Evolutionary conservation across 2,797 vertebrate species (phyloP), one percentile per base, ranked within the genome.

Genomic region (Fistularia tabacaria): DNA sequence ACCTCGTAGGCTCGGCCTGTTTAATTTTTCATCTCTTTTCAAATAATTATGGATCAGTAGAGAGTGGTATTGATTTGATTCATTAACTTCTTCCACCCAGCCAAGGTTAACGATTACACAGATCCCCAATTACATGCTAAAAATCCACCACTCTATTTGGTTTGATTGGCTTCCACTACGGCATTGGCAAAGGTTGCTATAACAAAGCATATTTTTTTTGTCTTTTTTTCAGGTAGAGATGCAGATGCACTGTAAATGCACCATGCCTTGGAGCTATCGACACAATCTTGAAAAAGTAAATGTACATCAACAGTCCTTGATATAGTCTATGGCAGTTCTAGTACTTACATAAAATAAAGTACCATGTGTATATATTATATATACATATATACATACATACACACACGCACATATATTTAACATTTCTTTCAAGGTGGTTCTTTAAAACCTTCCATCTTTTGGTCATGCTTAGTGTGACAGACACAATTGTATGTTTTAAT

Each of bases 11-110:
- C 92, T 91, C 90, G 89, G 93, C 91, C 92, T 93, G 92, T 93
- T 97, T 94, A 93, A 95, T 94, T 95, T 98, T 97, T 97, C 92
- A 96, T 96, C 94, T 97, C 93, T 94, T 94, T 94, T 96, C 93
- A 94, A 94, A 96, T 97, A 96, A 96, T 95, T 95, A 94, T 95
- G 94, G 94, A 97, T 96, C 94, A 95, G 93, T 92, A 92, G 92
- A 95, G 90, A 94, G 92, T 88, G 86, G 93, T 97, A 98, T 96
- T 95, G 95, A 96, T 97, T 96, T 96, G 92, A 95, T 95, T 98
- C 94, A 96, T 98, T 97, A 96, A 93, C 91, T 88, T 91, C 92
- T 88, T 90, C 89, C 89, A 86, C 90, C 86, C 90, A 92, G 92
- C 90, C 92, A 96, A 98, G 94, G 95, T 97, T 96, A 97, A 97